Evolutionary conservation across 2,797 vertebrate genomes (phyloP), one percentile per base, ranked within the genome.

Genomic region (Tarsius wallacei): DNA sequence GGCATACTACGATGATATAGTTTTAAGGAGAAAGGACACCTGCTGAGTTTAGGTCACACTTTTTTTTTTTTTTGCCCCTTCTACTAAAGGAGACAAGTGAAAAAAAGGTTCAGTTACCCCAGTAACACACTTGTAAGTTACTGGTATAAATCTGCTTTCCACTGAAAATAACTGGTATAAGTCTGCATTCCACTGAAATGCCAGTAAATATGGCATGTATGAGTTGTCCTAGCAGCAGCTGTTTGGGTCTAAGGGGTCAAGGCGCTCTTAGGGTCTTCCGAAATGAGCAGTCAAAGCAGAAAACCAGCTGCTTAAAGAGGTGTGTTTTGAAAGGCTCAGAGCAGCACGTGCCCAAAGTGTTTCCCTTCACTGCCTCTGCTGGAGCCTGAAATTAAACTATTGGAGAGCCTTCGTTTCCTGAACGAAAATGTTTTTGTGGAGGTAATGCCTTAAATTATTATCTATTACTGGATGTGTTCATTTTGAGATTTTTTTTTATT

Each of bases 141-240:
- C 70, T 93, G 57, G 68, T 55, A 83, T 96, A 68, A 94, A 95
- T 93, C 57, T 86, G 59, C 59, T 91, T 81, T 95, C 81, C 16
- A 71, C 36, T 76, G 28, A 96, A 71, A 64, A 96, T 93, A 87
- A 93, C 70, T 93, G 57, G 68, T 55, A 83, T 96, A 68, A 94
- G 94, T 93, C 57, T 86, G 59, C 59, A 87, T 81, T 95, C 81
- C 16, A 71, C 36, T 76, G 28, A 96, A 71, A 64, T 88, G 94
- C 90, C 90, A 78, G 76, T 89, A 94, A 97, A 94, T 76, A 94
- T 14, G 63, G 93, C 33, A 94, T 90, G 86, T 93, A 90, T 42
- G 81, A 96, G 76, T 95, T 84, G n/a, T 81, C 83, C 63, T 94
- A 95, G 57, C 63, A 96, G 57, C 91, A 97, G 87, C 91, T 96